phyloP scores from a whole-genome alignment of 2,797 vertebrate species.

The Nannoperca australis region DNA sequence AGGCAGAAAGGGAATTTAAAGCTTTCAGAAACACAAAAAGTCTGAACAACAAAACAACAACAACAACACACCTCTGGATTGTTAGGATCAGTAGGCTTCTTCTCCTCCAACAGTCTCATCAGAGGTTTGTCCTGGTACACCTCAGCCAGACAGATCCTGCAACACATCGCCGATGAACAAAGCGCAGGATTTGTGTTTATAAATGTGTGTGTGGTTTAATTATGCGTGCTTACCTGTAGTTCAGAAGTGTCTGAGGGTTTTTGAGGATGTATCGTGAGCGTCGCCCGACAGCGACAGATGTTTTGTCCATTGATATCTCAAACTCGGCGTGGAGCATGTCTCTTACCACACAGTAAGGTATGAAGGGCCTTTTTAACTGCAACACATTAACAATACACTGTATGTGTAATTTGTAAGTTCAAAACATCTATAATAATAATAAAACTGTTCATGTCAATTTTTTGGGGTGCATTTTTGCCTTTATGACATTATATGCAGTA shows the following conservation, averaged over 20 bases:
- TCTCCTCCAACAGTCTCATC: slow-evolving; percentile 86
- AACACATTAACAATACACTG: not conserved
- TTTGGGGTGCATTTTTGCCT: not conserved
- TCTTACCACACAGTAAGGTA: slow-evolving; percentile 93
- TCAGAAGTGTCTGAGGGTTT: slow-evolving; percentile 93
- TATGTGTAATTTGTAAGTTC: not conserved
- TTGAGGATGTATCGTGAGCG: slow-evolving; percentile 93
- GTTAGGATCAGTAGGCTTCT: slow-evolving; percentile 87
- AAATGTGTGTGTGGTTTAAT: not conserved
- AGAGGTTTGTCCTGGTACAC: slow-evolving; percentile 94
- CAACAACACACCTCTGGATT: slow-evolving; percentile 85
- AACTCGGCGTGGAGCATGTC: slow-evolving; percentile 93
- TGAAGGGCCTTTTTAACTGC: slow-evolving; percentile 91
- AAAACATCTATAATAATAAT: not conserved
- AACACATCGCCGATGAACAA: not conserved
- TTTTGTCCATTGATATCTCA: slow-evolving; percentile 94
- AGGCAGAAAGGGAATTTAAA: not conserved
- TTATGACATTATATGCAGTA: not conserved
- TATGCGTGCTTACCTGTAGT: slow-evolving; percentile 87
- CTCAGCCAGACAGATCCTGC: slow-evolving; percentile 95
- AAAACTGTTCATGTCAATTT: not conserved
- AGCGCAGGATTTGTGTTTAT: not conserved
- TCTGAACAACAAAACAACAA: not conserved
- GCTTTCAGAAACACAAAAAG: not conserved
- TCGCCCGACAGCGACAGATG: slow-evolving; percentile 91